phyloP scores from a whole-genome alignment of 2,888 invertebrate genomes.

The Poecilobothrus nobilitatus region DNA sequence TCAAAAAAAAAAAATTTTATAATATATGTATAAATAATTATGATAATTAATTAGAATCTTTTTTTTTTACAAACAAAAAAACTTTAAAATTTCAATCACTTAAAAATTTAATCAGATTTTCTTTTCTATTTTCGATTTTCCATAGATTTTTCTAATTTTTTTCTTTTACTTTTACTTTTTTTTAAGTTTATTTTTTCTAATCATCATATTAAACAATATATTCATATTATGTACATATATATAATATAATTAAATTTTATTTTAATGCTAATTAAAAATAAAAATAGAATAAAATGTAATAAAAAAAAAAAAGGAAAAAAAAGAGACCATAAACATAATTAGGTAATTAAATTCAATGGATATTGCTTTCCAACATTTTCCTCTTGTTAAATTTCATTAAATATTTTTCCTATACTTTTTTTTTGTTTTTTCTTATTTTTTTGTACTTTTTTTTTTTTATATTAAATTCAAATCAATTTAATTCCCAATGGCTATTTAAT shows the following conservation, averaged over 20 bases:
- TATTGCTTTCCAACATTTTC: neutral
- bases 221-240: too few relatives aligned
- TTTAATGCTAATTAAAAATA: neutral
- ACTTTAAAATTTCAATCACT: too few relatives aligned
- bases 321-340: neutral
- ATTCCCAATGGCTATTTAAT: constrained; percentile 4
- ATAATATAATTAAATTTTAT: neutral
- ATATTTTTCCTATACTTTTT: neutral
- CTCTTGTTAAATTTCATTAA: neutral
- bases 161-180: too few relatives aligned
- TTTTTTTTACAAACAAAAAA: too few relatives aligned
- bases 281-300: neutral
- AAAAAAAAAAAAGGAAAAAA: neutral
- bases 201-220: too few relatives aligned
- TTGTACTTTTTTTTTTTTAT: neutral
- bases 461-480: neutral
- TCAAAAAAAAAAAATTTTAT: too few relatives aligned
- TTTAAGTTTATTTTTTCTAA: too few relatives aligned
- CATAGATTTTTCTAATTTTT: too few relatives aligned
- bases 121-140: too few relatives aligned
- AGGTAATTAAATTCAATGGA: neutral
- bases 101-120: too few relatives aligned
- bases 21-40: too few relatives aligned
- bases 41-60: too few relatives aligned
- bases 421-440: neutral